Evolutionary conservation across 2,797 vertebrate species (phyloP).

Genomic region (Tokudaia muenninki): DNA sequence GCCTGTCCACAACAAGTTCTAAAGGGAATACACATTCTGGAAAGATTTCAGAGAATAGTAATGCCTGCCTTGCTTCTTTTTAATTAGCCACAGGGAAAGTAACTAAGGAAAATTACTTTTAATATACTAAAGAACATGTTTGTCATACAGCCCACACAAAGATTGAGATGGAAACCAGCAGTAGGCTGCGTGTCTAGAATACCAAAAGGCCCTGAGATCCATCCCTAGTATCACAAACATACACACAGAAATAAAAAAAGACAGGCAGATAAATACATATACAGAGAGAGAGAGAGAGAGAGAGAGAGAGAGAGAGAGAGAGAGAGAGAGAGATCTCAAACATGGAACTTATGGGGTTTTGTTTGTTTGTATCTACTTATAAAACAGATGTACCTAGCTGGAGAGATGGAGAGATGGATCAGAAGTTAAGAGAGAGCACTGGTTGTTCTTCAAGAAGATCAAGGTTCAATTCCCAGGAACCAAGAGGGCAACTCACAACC

Average conservation of each 20-base stretch:
- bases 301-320: too few species aligned
- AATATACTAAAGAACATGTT: neutral
- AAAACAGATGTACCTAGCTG: neutral
- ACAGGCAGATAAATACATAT: neutral
- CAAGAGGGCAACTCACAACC: too few species aligned
- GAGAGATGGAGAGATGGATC: neutral
- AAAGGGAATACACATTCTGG: neutral
- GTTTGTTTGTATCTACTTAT: neutral
- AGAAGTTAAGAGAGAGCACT: neutral
- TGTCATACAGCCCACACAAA: neutral
- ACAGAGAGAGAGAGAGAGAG: neutral
- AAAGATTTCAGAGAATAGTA: neutral
- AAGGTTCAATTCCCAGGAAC: neutral
- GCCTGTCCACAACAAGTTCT: neutral
- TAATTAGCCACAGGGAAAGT: neutral
- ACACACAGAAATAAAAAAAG: neutral
- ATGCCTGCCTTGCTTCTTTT: constrained; percentile 6
- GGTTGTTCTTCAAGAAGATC: neutral
- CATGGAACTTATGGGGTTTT: neutral
- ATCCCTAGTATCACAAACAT: neutral
- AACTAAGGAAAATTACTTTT: neutral
- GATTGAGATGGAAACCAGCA: neutral
- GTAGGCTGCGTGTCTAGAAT: neutral
- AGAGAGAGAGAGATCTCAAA: neutral
- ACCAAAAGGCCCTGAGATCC: neutral